These are phyloP conservation scores for Capreolus pygargus DNA, from an alignment of 2,113 vertebrate genomes.

Conservation along the genomic window DNA sequence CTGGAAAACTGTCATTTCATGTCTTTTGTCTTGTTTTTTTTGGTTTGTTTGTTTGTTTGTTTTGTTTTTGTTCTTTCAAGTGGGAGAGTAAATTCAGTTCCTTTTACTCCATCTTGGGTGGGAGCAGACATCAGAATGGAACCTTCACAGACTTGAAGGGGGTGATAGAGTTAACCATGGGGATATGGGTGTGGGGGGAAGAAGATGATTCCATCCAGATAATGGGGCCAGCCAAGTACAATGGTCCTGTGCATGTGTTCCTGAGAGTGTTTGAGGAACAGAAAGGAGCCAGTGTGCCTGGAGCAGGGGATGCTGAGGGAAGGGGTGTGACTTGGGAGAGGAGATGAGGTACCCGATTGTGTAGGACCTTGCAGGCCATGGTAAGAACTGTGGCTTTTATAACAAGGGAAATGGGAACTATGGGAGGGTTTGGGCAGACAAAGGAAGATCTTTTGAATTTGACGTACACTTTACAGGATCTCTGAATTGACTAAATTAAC, in stretches of 20 bases:
- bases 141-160: neutral
- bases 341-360: neutral
- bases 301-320: neutral
- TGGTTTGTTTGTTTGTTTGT: neutral
- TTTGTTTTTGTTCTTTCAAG: neutral
- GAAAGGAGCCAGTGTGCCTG: neutral
- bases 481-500: neutral
- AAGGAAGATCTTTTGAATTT: neutral
- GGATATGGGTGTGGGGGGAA: neutral
- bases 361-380: neutral
- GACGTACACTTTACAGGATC: neutral
- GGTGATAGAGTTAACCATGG: neutral
- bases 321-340: too few relatives aligned
- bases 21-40: neutral
- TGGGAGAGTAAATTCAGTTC: neutral
- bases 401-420: neutral
- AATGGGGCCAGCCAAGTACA: neutral
- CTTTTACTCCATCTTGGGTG: neutral
- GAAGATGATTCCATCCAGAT: neutral
- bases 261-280: neutral
- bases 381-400: neutral
- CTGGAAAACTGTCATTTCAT: neutral
- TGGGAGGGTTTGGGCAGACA: neutral
- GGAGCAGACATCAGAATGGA: neutral
- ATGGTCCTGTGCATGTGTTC: neutral